These are phyloP conservation scores for Lagopus leucura DNA, from an alignment of 2,113 vertebrate species.

Conservation along the genomic window DNA sequence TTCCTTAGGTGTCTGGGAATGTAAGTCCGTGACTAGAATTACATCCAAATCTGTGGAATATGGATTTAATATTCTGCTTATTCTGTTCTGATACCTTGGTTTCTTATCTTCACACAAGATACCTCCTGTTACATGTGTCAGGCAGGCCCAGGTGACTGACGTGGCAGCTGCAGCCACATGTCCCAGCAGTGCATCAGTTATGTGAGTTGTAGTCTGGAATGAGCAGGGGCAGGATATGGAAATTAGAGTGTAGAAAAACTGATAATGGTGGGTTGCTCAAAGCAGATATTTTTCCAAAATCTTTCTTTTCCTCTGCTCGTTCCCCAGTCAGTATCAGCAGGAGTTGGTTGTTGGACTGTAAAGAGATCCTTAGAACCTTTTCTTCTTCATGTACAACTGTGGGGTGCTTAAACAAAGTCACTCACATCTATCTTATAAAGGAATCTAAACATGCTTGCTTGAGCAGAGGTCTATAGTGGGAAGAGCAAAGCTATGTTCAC, in stretches of 20 bases:
- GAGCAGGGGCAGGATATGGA: not conserved
- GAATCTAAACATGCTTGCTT: not conserved
- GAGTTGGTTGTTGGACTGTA: not conserved
- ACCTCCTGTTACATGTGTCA: not conserved
- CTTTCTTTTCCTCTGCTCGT: not conserved
- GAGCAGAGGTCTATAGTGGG: not conserved
- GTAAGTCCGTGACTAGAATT: not conserved
- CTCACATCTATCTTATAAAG: not conserved
- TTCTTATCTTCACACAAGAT: not conserved
- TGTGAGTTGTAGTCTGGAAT: not conserved
- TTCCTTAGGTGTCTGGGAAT: not conserved
- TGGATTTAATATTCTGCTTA: not conserved
- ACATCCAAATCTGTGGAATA: not conserved
- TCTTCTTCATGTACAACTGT: not conserved
- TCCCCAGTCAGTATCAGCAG: not conserved
- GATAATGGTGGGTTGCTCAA: not conserved
- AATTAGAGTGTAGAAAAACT: not conserved
- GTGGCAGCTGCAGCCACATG: not conserved
- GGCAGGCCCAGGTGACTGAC: not conserved
- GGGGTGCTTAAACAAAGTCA: not conserved
- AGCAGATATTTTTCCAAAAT: not conserved
- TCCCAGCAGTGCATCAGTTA: not conserved
- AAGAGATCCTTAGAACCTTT: not conserved
- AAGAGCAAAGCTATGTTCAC: not conserved
- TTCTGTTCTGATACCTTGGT: not conserved